These are phyloP conservation scores for Xerus inauris DNA, from an alignment of 2,113 vertebrate genomes.

Conservation along the genomic window DNA sequence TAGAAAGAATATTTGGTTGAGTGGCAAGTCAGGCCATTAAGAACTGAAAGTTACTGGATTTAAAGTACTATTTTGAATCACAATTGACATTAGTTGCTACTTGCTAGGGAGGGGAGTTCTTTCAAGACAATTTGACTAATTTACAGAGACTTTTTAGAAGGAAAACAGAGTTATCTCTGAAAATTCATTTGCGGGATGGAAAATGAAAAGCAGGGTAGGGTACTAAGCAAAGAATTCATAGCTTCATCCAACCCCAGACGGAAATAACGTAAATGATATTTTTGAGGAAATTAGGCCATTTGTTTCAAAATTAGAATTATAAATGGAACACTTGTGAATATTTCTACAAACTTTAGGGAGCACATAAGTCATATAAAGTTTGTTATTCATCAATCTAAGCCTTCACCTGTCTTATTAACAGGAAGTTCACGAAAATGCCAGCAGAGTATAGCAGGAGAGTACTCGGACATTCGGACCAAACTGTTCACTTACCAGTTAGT, in stretches of 20 bases:
- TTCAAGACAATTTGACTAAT: conserved; percentile 62
- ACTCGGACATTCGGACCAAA: neutral
- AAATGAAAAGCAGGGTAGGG: conserved; percentile 50
- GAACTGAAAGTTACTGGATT: conserved; percentile 70
- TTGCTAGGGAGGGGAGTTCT: conserved; percentile 59
- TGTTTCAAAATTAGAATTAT: conserved; percentile 64
- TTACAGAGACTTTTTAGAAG: conserved; percentile 61
- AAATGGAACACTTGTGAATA: conserved; percentile 24
- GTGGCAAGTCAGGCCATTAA: conserved; percentile 29
- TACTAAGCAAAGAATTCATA: conserved; percentile 40
- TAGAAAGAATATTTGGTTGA: conserved; percentile 67
- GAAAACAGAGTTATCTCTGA: conserved; percentile 67
- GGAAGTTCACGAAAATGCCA: neutral
- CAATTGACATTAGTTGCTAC: conserved; percentile 49
- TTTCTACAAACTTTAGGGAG: neutral
- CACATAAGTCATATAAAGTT: neutral
- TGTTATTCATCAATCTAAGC: neutral
- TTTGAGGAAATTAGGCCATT: neutral
- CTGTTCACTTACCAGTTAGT: neutral
- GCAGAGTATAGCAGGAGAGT: neutral
- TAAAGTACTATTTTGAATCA: conserved; percentile 59
- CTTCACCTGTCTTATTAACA: neutral
- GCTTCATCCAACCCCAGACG: conserved; percentile 68
- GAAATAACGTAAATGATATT: conserved; percentile 2
- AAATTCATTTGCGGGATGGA: conserved; percentile 52